phyloP scores from a whole-genome alignment of 2,888 invertebrate genomes.

The Drosophila mayaguana region DNA sequence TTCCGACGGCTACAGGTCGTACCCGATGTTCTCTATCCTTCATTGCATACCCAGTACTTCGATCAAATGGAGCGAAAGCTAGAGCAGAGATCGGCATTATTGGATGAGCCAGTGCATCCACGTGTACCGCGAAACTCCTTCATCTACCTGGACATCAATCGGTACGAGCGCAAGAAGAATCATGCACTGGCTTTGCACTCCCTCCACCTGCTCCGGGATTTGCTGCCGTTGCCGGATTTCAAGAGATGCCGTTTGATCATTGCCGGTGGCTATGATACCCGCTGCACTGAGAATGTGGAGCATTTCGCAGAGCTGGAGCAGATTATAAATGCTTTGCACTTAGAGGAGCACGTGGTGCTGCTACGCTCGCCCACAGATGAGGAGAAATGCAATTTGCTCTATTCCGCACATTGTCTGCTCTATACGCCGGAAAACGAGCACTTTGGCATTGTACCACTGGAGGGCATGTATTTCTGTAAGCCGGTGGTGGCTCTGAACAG shows the following conservation, averaged over 20 bases:
- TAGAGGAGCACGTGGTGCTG: constrained; percentile 91
- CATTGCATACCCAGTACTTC: constrained; percentile 93
- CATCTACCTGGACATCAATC: constrained; percentile 96
- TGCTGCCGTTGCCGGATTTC: constrained; percentile 87
- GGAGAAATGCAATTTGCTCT: constrained; percentile 93
- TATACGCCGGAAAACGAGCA: constrained; percentile 99
- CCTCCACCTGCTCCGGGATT: constrained; percentile 88
- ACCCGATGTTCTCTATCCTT: constrained; percentile 96
- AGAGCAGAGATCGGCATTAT: constrained; percentile 83
- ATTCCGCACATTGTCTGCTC: constrained; percentile 91
- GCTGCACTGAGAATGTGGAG: constrained; percentile 94
- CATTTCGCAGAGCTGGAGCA: constrained; percentile 91
- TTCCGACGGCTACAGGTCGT: constrained; percentile 90
- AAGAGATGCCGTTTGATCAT: constrained; percentile 92
- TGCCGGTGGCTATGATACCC: constrained; percentile 98
- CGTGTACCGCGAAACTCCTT: constrained; percentile 87
- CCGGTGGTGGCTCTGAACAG: constrained; percentile 98
- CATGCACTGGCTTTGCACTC: constrained; percentile 94
- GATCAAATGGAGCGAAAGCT: constrained; percentile 85
- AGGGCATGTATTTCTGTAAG: constrained; percentile 97
- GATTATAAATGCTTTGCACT: constrained; percentile 88
- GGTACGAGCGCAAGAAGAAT: constrained; percentile 98
- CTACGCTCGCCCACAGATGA: constrained; percentile 94
- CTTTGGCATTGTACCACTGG: constrained; percentile 99
- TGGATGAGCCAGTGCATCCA: constrained; percentile 63